Base-by-base conservation (phyloP, 2,888 invertebrate species). In the Ganaspis brasiliensis region DNA sequence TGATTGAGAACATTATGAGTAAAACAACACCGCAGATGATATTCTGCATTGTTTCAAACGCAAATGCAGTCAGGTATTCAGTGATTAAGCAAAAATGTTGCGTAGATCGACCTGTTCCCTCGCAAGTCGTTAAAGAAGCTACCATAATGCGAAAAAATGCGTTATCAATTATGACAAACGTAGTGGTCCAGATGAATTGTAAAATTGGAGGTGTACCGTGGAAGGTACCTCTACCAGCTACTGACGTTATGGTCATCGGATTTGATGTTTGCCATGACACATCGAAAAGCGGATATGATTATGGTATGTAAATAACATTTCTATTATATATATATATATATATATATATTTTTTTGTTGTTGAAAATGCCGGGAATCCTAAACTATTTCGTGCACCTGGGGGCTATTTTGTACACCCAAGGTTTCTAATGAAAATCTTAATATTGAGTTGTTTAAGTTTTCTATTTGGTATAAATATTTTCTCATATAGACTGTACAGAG, bases 171-270 rank as follows among this genome's bases (percentile, higher is more conserved):
- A 97, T 96, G 0, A 97, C 97, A 0, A 98, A 99, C 92, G 94
- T 99, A 0, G 97, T 96, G 0, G 96, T 98, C 14, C 99, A 99
- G 89, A 94, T 99, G 84, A 97, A 97, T 90, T 97, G 97, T 86
- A 99, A 99, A 92, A 91, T 98, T 56, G 98, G 98, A 16, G 98
- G 98, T 0, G 95, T 96, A 0, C 97, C 98, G 0, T 98, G 98
- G 98, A 92, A 94, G 3, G 93, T 97, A 0, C 93, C 94, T 0
- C 92, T 96, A 55, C 96, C 96, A 0, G 81, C 95, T 3, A 89
- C 85, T 5, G 93, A 92, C 31, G 91, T 96, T 2, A 97, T 98
- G 97, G 94, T 97, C 0, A 93, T 96, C 12, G 98, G 97, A 0
- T 97, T 96, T 87, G 98, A 98, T 89, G 96, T 97, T 2, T 98